Evolutionary conservation across 2,888 invertebrate genomes (phyloP).

Genomic region (Busseola fusca): DNA sequence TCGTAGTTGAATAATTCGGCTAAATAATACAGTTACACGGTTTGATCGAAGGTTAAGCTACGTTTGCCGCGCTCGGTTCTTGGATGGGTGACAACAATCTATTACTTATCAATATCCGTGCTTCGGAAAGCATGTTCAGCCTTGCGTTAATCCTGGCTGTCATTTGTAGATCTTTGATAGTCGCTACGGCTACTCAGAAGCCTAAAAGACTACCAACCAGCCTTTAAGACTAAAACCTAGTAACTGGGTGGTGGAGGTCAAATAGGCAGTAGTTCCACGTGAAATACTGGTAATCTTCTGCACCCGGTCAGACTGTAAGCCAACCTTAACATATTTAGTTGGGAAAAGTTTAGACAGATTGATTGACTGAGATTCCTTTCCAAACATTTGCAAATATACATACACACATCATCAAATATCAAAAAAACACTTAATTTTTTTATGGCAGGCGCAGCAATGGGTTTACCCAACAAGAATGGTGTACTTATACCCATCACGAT

Average conservation of each 20-base stretch:
- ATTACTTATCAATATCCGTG: background rate
- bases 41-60: too few relatives aligned
- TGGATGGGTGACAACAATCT: too few relatives aligned
- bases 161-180: background rate
- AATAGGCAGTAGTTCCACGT: background rate
- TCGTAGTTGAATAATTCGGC: background rate
- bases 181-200: background rate
- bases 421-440: background rate
- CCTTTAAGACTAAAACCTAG: background rate
- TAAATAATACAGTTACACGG: too few relatives aligned
- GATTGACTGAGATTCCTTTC: background rate
- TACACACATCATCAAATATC: too few relatives aligned
- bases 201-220: background rate
- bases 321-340: background rate
- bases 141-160: background rate
- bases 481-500: slow-evolving; percentile 27
- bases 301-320: background rate
- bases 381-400: too few relatives aligned
- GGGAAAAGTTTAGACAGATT: background rate
- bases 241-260: background rate
- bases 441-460: slow-evolving; percentile 64
- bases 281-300: background rate
- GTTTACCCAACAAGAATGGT: slow-evolving; percentile 24
- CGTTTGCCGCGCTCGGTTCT: too few relatives aligned
- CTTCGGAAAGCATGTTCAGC: background rate